Evolutionary conservation across 2,113 vertebrate genomes (phyloP), one percentile per base, ranked within the genome.

Genomic region (Orycteropus afer): DNA sequence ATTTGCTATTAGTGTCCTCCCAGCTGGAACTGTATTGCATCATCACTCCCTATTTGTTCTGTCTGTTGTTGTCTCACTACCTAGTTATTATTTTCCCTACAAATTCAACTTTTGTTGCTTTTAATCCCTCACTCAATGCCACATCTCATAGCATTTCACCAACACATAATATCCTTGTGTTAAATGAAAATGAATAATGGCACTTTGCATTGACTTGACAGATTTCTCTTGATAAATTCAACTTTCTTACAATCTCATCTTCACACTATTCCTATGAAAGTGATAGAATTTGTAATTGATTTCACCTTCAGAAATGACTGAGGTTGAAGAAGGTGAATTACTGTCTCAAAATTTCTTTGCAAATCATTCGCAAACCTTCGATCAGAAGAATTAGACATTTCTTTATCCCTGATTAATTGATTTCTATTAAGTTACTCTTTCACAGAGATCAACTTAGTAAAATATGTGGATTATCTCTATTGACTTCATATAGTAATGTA

Each of bases 341-440:
- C 69, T 93, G 86, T 78, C 53, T 79, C 47, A 93, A 90, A 85
- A 91, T 87, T 32, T 57, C 32, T 61, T 37, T 80, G 65, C 3
- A 89, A 90, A 81, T 67, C 17, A 81, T 47, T 92, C 23, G 32
- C 32, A 92, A 88, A 27, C 63, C 0, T n/a, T 77, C 84, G 37
- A 88, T 82, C 7, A 61, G 32, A 94, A 89, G 49, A 86, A 47
- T 34, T 7, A 87, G 25, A 53, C 49, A 59, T 23, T 37, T 93
- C n/a, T 80, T 93, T 71, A 63, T 65, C n/a, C 2, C 81, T 74
- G 53, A 18, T 86, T 94, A 93, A 34, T 61, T 76, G 40, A 55
- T 93, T 61, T 93, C 14, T 63, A 47, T 49, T 47, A 82, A 47
- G 23, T 51, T 57, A 67, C 8, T 77, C 20, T 63, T 86, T 78